These are phyloP conservation scores for Charanyca ferruginea DNA, from an alignment of 2,888 invertebrate genomes.

Conservation along the genomic window DNA sequence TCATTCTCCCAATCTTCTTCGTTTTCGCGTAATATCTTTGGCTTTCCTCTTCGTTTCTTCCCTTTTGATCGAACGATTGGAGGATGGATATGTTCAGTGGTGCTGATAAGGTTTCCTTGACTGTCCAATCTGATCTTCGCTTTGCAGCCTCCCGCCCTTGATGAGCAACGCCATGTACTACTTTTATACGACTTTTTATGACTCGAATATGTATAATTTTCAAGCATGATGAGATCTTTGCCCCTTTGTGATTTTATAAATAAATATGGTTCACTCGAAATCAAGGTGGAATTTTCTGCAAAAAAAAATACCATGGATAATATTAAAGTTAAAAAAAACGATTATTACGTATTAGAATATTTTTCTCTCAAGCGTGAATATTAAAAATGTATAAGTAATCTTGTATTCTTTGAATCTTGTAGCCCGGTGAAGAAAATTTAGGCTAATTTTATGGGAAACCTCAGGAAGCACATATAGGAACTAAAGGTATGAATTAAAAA, in stretches of 20 bases:
- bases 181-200: neutral
- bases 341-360: neutral
- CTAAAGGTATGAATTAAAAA: neutral
- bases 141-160: neutral
- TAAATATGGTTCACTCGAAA: constrained; percentile 9
- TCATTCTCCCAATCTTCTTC: too few relatives aligned
- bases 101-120: constrained; percentile 4
- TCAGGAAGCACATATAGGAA: neutral
- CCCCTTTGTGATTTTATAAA: constrained; percentile 35
- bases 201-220: constrained; percentile 12
- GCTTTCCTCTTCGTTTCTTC: neutral
- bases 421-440: too few relatives aligned
- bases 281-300: neutral
- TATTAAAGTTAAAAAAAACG: neutral
- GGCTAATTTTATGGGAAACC: too few relatives aligned
- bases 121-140: constrained; percentile 3
- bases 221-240: constrained; percentile 19
- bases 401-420: too few relatives aligned
- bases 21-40: neutral
- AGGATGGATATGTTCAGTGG: constrained; percentile 9
- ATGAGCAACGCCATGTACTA: constrained; percentile 17
- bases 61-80: neutral
- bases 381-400: neutral
- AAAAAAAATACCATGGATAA: neutral
- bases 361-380: neutral